These are phyloP conservation scores for Galaxias olidus DNA, from an alignment of 2,797 vertebrate species.

Conservation along the genomic window DNA sequence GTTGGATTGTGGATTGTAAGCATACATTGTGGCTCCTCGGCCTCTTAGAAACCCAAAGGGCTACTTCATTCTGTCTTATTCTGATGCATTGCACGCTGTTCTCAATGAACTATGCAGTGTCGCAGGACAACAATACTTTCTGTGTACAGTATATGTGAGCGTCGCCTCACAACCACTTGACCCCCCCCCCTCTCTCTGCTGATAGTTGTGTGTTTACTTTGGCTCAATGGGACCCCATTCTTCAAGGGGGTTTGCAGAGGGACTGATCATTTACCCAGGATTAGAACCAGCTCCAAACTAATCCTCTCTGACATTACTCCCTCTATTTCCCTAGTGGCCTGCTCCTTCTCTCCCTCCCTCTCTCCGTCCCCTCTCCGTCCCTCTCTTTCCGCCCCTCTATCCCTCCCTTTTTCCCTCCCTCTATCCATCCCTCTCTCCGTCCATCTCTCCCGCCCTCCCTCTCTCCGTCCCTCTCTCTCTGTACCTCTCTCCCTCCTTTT, in stretches of 20 bases:
- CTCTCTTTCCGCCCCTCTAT: neutral
- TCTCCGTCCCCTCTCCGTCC: conserved; percentile 31
- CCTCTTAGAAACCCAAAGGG: neutral
- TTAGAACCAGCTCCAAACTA: conserved; percentile 46
- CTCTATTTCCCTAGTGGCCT: neutral
- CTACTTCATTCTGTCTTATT: neutral
- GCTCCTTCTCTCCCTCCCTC: conserved; percentile 39
- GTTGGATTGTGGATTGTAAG: neutral
- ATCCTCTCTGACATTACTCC: conserved; percentile 40
- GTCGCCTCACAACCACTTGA: too few species aligned
- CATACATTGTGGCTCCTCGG: neutral
- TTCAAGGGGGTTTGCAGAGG: conserved; percentile 19
- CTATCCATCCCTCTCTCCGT: conserved; percentile 39
- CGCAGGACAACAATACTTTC: too few species aligned
- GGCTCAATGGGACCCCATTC: neutral
- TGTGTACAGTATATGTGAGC: too few species aligned
- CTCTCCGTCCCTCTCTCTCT: conserved; percentile 12
- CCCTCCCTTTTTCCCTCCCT: conserved; percentile 42
- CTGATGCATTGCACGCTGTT: neutral
- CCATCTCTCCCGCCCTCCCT: too few species aligned
- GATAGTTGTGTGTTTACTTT: conserved; percentile 6
- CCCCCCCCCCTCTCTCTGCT: neutral
- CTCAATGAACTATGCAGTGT: too few species aligned
- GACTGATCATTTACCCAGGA: conserved; percentile 48
- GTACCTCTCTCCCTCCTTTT: conserved; percentile 39